Evolutionary conservation across 2,888 invertebrate genomes (phyloP).

Genomic region (Leptopilina drosophilae): DNA sequence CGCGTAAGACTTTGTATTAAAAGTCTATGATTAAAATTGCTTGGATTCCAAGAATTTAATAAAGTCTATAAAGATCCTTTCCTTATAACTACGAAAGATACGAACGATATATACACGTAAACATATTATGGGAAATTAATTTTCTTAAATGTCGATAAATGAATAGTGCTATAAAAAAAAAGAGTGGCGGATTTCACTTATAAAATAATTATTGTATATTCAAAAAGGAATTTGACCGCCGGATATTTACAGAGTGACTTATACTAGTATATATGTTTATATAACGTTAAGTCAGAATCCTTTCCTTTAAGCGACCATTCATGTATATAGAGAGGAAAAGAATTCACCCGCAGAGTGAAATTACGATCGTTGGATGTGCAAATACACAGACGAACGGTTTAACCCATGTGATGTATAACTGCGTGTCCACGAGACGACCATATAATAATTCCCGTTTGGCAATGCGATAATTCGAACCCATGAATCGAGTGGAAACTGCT

Average conservation of each 20-base stretch:
- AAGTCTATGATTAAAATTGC: no score
- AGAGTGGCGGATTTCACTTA: background rate
- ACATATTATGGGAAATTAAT: no score
- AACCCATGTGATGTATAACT: conserved; percentile 22
- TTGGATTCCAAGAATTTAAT: no score
- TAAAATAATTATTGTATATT: background rate
- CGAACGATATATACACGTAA: no score
- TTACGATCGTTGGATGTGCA: background rate
- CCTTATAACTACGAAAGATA: no score
- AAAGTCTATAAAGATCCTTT: no score
- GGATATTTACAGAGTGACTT: conserved; percentile 34
- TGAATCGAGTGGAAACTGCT: conserved; percentile 26
- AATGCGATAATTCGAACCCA: conserved; percentile 35
- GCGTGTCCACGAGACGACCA: conserved; percentile 7
- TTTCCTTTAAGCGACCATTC: conserved; percentile 38
- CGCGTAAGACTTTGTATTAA: no score
- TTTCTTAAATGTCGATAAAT: no score
- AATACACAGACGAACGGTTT: background rate
- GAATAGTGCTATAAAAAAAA: background rate
- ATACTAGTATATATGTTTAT: conserved; percentile 8
- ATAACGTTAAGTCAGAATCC: conserved; percentile 26
- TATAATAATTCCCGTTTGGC: conserved; percentile 32
- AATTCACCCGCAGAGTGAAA: conserved; percentile 30
- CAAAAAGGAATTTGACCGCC: background rate
- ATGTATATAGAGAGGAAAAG: conserved; percentile 32